Evolutionary conservation across 2,797 vertebrate genomes (phyloP).

Genomic region (Synanceia verrucosa): DNA sequence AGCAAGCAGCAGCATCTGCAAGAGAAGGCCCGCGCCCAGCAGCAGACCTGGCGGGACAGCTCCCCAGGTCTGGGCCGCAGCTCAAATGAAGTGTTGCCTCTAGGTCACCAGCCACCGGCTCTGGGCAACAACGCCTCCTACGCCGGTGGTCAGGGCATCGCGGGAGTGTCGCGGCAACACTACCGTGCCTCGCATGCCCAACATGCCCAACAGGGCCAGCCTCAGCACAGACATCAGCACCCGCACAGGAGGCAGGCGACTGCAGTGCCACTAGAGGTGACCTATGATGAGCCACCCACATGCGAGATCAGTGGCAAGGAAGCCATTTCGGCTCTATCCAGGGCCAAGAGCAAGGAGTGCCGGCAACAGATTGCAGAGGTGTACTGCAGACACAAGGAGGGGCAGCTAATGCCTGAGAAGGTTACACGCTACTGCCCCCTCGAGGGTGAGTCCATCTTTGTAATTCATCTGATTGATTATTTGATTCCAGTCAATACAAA

Average conservation of each 20-base stretch:
- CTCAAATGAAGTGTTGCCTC: constrained; percentile 84
- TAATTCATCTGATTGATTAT: constrained; percentile 26
- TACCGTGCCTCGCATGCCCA: constrained; percentile 57
- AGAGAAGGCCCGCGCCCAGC: constrained; percentile 86
- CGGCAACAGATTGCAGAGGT: constrained; percentile 92
- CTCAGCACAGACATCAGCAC: constrained; percentile 75
- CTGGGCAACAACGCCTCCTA: constrained; percentile 54
- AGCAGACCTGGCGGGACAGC: constrained; percentile 80
- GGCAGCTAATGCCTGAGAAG: constrained; percentile 93
- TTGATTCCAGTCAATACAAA: constrained; percentile 33
- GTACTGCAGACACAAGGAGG: constrained; percentile 93
- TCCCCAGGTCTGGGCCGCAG: constrained; percentile 77
- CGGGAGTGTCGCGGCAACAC: constrained; percentile 35
- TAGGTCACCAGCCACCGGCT: constrained; percentile 47
- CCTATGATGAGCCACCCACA: constrained; percentile 87
- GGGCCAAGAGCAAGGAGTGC: constrained; percentile 92
- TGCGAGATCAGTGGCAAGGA: constrained; percentile 97
- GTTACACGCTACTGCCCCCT: constrained; percentile 92
- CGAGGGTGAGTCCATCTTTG: constrained; percentile 76
- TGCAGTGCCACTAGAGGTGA: constrained; percentile 81
- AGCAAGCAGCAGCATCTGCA: constrained; percentile 85
- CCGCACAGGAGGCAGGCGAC: constrained; percentile 69
- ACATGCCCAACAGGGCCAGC: constrained; percentile 67
- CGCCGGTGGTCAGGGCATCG: constrained; percentile 41
- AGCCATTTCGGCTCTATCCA: constrained; percentile 92